Base-by-base conservation (phyloP, 2,797 vertebrate species). In the Sternotherus odoratus region DNA sequence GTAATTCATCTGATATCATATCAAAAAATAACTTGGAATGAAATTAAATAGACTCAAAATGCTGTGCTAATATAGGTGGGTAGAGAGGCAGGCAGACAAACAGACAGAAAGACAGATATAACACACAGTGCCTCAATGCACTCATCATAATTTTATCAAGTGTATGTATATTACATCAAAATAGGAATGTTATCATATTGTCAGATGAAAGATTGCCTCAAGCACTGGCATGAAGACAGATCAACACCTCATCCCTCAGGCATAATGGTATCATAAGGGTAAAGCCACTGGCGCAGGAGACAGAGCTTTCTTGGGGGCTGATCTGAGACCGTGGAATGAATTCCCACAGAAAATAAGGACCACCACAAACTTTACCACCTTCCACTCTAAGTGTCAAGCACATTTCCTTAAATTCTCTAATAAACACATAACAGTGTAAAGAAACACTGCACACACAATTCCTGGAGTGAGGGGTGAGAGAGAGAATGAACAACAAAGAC, bases 201-300 rank as follows among this genome's bases (percentile, higher is more conserved):
- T 7, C 81, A 7, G 9, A 66, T 15, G 9, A 48, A 30, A 91
- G 82, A 5, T 49, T 82, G 16, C 79, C 74, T 85, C 33, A 51
- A 30, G 36, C 5, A 9, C 2, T 1, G 3, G 4, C 0, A 0
- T 48, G 49, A 89, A 88, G n/a, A 8, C 43, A 89, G 77, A 3
- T 26, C 5, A 10, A 54, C 19, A 21, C 13, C 8, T 87, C 12
- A 50, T 8, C 17, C 19, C 86, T 85, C 53, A 72, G 12, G 7
- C 79, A 6, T 81, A 87, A 66, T 46, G 86, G 49, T 1, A 88
- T n/a, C 33, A 66, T 15, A 63, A 19, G 33, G 17, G 10, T 2
- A 66, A 15, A 87, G 17, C 53, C 84, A 51, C 82, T 2, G 48
- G 28, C 8, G 8, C 2, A 17, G 2, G 77, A 90, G 8, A 83